A percentile compares a stretch with the other conserved stretches of the same genome.
Evolutionary conservation across 2,888 invertebrate genomes (phyloP).

Genomic region (Scaptomyza flava): DNA sequence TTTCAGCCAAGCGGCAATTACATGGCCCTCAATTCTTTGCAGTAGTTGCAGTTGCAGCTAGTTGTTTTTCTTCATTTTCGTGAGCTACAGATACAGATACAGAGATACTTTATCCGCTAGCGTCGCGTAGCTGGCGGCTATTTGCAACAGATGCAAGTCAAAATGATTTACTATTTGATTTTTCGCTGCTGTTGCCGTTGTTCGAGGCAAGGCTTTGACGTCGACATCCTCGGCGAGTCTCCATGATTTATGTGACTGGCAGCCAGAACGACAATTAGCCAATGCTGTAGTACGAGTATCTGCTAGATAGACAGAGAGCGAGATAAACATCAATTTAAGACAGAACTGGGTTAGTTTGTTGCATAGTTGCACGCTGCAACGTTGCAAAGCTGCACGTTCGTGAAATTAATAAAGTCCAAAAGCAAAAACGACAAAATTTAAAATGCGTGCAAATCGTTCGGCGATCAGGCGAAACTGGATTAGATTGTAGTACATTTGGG

Average conservation of each 20-base stretch:
- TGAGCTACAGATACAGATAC: constrained; percentile 28
- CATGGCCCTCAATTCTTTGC: constrained; percentile 68
- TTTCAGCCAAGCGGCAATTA: constrained; percentile 79
- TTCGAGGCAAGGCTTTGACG: constrained; percentile 60
- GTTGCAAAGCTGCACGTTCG: constrained; percentile 43
- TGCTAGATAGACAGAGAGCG: constrained; percentile 34
- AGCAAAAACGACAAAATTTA: constrained; percentile 31
- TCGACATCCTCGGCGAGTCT: constrained; percentile 69
- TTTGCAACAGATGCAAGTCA: constrained; percentile 70
- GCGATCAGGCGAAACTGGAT: constrained; percentile 23
- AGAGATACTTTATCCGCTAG: constrained; percentile 40
- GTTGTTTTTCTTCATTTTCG: constrained; percentile 14
- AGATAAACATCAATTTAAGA: constrained; percentile 65
- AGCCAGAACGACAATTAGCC: constrained; percentile 68
- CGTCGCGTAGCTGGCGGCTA: constrained; percentile 40
- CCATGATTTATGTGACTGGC: constrained; percentile 68
- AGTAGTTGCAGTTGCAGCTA: constrained; percentile 22
- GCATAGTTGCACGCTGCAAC: constrained; percentile 31
- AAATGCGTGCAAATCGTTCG: constrained; percentile 42
- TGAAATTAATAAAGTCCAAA: constrained; percentile 62
- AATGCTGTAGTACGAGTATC: constrained; percentile 49
- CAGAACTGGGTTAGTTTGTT: constrained; percentile 68
- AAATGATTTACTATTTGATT: constrained; percentile 72
- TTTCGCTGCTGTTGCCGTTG: constrained; percentile 23
- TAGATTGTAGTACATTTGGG: constrained; percentile 55